Base-by-base conservation (phyloP, 1,140 invertebrate genomes). In the Vanessa tameamea region DNA sequence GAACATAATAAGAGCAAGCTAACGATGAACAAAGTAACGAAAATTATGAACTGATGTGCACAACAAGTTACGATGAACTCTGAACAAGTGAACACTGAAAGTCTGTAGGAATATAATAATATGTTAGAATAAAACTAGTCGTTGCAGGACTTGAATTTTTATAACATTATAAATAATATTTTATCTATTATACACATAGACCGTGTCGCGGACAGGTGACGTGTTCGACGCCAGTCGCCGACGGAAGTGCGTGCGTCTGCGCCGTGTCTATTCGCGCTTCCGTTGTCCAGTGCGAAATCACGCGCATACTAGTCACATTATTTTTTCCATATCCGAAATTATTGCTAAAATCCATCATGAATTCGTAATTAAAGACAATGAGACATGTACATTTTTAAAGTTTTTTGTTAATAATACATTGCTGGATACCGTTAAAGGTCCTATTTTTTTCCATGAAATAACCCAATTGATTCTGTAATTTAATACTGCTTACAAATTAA, bases 201-300 rank as follows among this genome's bases (percentile, higher is more conserved):
- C 47, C 8, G 37, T 55, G 55, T 72, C 76, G 55, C 53, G 15
- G 53, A 77, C 80, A 85, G 84, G 88, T 87, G 85, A 78, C 75
- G 82, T 74, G 84, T 86, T 88, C 88, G 90, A 79, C 75, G 87
- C 86, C 80, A 78, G 75, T 73, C 77, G 51, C 43, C 79, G 80
- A 67, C 87, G 90, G 90, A 91, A 90, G 82, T 87, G 85, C 89
- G 88, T 91, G 87, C 85, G 90, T 92, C 90, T 92, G 80, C 83
- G 83, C 79, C 82, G 82, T 86, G 90, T 92, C 88, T 92, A 88
- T 91, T 85, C 84, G 87, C 86, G 78, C 85, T 91, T 91, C 90
- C 90, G 87, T 77, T 82, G 79, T 67, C 73, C 55, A 69, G 72
- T 16, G 57, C 61, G n/a, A 75, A 70, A 75, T 51, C 31, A 72